Conservation (phyloP, 2,888 invertebrate species). For the Cremastinae sp. region DNA sequence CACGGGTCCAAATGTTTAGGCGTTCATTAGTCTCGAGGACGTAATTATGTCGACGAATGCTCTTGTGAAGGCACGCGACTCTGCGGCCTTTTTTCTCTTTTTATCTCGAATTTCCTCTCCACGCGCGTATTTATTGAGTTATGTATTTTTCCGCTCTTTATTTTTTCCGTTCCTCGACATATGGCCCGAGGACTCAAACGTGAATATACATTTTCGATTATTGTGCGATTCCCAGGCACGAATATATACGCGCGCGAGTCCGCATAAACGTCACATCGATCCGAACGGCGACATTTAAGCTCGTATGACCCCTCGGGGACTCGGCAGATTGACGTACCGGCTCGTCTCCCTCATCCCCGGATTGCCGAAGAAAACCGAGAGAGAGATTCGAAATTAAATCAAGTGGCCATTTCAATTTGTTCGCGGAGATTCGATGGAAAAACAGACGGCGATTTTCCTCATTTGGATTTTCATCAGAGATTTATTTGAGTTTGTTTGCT, state of each 20-base stretch:
- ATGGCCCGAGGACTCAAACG: slow-evolving; percentile 68
- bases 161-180: slow-evolving; percentile 61
- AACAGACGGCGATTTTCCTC: no score
- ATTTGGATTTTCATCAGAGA: no score
- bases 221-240: slow-evolving; percentile 2
- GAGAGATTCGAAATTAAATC: slow-evolving; percentile 18
- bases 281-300: slow-evolving; percentile 63
- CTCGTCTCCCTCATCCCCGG: slow-evolving; percentile 5
- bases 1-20: slow-evolving; percentile 75
- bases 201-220: slow-evolving; percentile 41
- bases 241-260: slow-evolving; percentile 31
- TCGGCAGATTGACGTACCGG: slow-evolving; percentile 44
- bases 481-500: no score
- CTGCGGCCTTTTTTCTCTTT: slow-evolving; percentile 10
- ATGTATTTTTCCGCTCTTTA: neutral
- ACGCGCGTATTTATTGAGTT: no score
- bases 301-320: slow-evolving; percentile 14
- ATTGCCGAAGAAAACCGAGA: neutral
- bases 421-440: no score
- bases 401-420: slow-evolving; percentile 4
- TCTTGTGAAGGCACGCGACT: slow-evolving; percentile 79
- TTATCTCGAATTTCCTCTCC: neutral
- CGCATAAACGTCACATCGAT: slow-evolving; percentile 63
- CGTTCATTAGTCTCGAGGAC: slow-evolving; percentile 77
- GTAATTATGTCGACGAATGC: slow-evolving; percentile 74